Evolutionary conservation across 2,797 vertebrate genomes (phyloP), one percentile per base, ranked within the genome.

Genomic region (Eptatretus atami): DNA sequence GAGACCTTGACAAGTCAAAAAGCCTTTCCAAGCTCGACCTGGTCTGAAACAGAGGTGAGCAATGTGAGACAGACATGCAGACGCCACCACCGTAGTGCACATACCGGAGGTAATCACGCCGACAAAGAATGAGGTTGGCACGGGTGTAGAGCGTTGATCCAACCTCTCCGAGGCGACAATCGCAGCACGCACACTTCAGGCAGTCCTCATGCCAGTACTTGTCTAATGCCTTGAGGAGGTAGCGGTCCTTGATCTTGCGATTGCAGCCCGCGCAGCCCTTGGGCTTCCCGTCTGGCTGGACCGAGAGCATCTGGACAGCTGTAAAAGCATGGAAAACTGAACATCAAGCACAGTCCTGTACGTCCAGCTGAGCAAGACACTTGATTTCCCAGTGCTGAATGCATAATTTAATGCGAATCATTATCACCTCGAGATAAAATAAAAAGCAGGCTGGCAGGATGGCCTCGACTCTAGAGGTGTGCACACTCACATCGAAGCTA

Each of bases 261-360:
- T 86, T 93, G 80, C 87, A 95, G 86, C 86, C 87, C 82, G 87
- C 87, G 84, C 86, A 95, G 86, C 87, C 87, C 80, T 92, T 94
- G 74, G 86, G 86, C 81, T 95, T 95, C 78, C 84, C 83, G 85
- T 94, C 86, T 82, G 88, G 87, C 86, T 95, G 88, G 76, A 92
- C 90, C 77, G 86, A 93, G 79, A 96, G 86, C 88, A 96, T 96
- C 84, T 95, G 90, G 85, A 94, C 93, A 84, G 86, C 90, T 96
- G 76, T 25, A 12, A 24, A 61, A n/a, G 57, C 57, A 61, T n/a
- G 9, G 24, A 9, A 61, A 61, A 11, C 31, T 44, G 31, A 44
- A 44, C 31, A 44, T 44, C 31, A 44, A 44, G 31, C 31, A 2
- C 31, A 44, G 31, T 44, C 31, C 31, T 44, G 31, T 44, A 44